Percentiles rank a stretch among this genome's conserved stretches.
phyloP scores from a whole-genome alignment of 92 coral and sea anemone genomes.

The Phenganax subtilis region DNA sequence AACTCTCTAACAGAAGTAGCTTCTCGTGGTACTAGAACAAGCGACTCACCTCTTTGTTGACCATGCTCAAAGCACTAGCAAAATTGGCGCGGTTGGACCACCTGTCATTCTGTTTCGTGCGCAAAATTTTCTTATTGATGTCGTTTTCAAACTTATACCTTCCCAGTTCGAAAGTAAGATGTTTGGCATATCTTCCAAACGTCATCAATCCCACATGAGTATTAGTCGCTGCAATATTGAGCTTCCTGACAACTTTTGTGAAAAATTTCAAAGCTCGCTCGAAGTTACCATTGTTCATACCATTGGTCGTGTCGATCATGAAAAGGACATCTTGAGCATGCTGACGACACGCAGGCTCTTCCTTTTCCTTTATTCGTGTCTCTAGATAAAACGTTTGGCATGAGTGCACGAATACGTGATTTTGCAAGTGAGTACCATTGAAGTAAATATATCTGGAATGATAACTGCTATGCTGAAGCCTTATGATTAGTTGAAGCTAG shows the following conservation, averaged over 20 bases:
- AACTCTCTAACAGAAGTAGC: too few species aligned
- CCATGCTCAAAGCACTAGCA: slow-evolving; percentile 17
- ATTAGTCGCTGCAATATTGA: slow-evolving; percentile 25
- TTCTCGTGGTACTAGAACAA: too few species aligned
- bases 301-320: slow-evolving; percentile 16
- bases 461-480: too few species aligned
- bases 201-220: slow-evolving; percentile 17
- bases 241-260: slow-evolving; percentile 5
- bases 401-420: too few species aligned
- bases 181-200: slow-evolving; percentile 3
- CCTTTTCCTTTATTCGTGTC: not conserved
- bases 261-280: slow-evolving; percentile 19
- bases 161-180: not conserved
- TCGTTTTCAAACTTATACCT: slow-evolving; percentile 10
- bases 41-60: slow-evolving; percentile 16
- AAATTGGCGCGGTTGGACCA: not conserved
- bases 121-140: not conserved
- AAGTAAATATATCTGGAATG: too few species aligned
- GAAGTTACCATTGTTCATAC: slow-evolving; percentile 1
- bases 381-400: not conserved
- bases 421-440: too few species aligned
- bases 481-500: too few species aligned
- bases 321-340: slow-evolving; percentile 26
- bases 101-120: not conserved
- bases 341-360: not conserved